Evolutionary conservation across 1,140 invertebrate species (phyloP).

Genomic region (Belonocnema kinseyi): DNA sequence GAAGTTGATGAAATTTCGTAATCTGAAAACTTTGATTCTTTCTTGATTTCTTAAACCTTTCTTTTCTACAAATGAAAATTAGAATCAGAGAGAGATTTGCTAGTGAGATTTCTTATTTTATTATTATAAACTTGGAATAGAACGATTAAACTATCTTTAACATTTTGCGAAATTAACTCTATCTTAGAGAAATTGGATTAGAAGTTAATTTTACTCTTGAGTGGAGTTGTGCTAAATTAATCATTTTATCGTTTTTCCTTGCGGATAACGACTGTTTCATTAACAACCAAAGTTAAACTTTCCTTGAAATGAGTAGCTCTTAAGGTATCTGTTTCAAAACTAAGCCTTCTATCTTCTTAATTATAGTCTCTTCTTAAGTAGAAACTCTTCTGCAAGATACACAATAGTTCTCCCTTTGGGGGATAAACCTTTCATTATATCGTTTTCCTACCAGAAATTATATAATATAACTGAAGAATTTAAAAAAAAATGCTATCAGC

Average conservation of each 20-base stretch:
- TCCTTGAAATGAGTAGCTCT: neutral
- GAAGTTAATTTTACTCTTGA: neutral
- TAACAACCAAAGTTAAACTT: neutral
- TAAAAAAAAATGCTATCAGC: neutral
- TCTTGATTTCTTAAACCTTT: neutral
- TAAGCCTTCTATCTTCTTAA: neutral
- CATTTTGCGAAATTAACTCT: neutral
- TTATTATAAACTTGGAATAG: neutral
- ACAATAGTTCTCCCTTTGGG: neutral
- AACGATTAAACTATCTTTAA: neutral
- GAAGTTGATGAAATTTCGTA: slow-evolving; percentile 45
- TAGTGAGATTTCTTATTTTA: neutral
- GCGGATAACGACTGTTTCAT: slow-evolving; percentile 19
- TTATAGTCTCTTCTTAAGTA: neutral
- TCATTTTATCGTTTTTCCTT: slow-evolving; percentile 1
- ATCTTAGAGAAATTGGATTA: neutral
- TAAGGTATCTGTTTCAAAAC: neutral
- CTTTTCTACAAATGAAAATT: neutral
- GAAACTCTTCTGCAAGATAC: slow-evolving; percentile 1
- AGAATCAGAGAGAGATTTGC: neutral
- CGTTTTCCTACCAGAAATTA: neutral
- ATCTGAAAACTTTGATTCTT: slow-evolving; percentile 45
- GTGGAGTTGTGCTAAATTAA: neutral
- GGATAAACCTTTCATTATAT: neutral
- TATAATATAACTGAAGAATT: neutral